A percentile compares a stretch with the other conserved stretches of the same genome.
These are phyloP conservation scores for Eulacestoma nigropectus DNA, from an alignment of 2,113 vertebrate genomes.

Conservation along the genomic window DNA sequence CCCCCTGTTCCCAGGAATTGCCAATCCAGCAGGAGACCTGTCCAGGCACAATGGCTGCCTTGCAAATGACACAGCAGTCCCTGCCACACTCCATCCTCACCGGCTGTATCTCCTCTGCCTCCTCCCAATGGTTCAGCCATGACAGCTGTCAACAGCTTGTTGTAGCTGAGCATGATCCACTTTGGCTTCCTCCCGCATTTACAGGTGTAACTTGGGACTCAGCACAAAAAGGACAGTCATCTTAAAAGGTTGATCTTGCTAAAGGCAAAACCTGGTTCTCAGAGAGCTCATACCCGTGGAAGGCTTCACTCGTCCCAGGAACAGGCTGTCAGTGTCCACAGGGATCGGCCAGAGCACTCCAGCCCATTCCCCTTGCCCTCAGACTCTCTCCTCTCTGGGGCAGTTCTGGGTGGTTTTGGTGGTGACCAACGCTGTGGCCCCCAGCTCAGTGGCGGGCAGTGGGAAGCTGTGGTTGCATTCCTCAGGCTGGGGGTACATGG, in stretches of 20 bases:
- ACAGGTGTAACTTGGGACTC: not conserved
- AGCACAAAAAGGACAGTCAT: not conserved
- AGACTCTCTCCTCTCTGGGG: not conserved
- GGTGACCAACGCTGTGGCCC: constrained; percentile 73
- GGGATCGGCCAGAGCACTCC: not conserved
- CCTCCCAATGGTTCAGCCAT: not conserved
- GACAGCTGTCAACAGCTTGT: not conserved
- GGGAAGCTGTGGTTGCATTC: constrained; percentile 63
- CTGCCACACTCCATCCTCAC: not conserved
- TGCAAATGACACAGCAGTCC: not conserved
- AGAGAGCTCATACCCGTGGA: not conserved
- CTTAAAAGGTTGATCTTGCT: not conserved
- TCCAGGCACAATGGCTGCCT: not conserved
- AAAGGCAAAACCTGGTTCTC: not conserved
- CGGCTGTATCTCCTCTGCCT: accelerated
- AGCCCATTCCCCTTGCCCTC: not conserved
- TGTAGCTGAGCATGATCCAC: accelerated
- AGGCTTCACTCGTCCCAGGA: not conserved
- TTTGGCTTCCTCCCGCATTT: not conserved
- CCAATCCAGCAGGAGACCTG: not conserved
- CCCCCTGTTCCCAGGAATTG: not conserved
- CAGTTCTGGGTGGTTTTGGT: constrained; percentile 71
- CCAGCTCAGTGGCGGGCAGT: constrained; percentile 74
- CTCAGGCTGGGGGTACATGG: not conserved
- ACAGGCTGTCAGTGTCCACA: not conserved